phyloP scores from a whole-genome alignment of 2,113 vertebrate genomes.

The Indri indri region DNA sequence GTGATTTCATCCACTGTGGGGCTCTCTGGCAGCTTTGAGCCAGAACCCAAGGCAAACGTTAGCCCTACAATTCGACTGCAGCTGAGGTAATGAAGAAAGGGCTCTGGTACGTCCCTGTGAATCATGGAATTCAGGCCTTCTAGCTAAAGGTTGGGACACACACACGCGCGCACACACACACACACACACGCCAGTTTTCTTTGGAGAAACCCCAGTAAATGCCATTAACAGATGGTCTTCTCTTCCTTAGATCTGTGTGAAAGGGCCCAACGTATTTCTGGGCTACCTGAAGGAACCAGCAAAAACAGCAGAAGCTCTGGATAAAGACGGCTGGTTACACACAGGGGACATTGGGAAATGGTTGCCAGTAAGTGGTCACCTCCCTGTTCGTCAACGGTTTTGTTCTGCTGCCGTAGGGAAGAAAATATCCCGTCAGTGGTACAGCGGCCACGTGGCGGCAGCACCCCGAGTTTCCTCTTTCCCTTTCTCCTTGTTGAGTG shows the following conservation, averaged over 20 bases:
- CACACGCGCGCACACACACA: too few species aligned
- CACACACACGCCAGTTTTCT: neutral
- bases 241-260: slow-evolving; percentile 91
- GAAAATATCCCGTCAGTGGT: accelerated
- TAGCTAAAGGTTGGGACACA: neutral
- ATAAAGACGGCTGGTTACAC: slow-evolving; percentile 96
- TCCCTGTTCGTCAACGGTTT: neutral
- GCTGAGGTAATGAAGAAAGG: neutral
- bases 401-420: neutral
- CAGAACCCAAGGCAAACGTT: neutral
- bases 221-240: neutral
- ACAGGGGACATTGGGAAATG: slow-evolving; percentile 98
- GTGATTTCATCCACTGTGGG: neutral
- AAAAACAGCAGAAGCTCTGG: slow-evolving; percentile 92
- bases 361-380: slow-evolving; percentile 90
- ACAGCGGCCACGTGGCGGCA: too few species aligned
- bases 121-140: neutral
- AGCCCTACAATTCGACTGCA: neutral
- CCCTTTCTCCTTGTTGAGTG: neutral
- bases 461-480: neutral
- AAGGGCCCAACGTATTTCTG: slow-evolving; percentile 94
- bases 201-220: neutral
- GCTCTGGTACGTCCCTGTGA: neutral
- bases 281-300: slow-evolving; percentile 95
- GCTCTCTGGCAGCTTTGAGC: neutral